Percentiles rank a stretch among this genome's conserved stretches.
phyloP scores from a whole-genome alignment of 1,140 invertebrate genomes.

The Ceratina australensis region DNA sequence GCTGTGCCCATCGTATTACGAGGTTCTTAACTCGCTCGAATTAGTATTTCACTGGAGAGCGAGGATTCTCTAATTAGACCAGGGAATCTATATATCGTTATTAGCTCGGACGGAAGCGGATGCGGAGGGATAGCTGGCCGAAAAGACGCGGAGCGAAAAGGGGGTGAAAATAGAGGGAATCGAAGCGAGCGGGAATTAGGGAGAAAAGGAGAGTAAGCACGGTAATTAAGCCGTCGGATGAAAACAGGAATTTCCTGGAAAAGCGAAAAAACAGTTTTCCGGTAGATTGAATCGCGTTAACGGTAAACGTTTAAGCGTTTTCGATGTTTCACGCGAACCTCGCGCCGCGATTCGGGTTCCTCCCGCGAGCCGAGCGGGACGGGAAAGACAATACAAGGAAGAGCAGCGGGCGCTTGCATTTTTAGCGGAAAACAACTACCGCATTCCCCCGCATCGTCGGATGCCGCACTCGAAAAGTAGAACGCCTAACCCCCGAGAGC shows the following conservation, averaged over 20 bases:
- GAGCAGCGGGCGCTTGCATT: constrained; percentile 22
- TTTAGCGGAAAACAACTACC: constrained; percentile 37
- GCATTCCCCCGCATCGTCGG: constrained; percentile 18
- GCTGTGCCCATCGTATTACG: no score
- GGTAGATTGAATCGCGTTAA: constrained; percentile 12
- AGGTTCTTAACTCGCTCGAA: no score
- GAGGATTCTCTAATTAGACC: no score
- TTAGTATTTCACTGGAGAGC: no score
- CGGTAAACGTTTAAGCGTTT: constrained; percentile 30
- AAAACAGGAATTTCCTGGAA: constrained; percentile 8
- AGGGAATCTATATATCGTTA: not conserved
- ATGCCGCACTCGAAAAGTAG: constrained; percentile 35
- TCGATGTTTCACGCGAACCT: constrained; percentile 39
- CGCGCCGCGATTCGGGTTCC: constrained; percentile 16
- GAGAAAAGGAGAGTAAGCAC: not conserved
- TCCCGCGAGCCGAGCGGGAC: not conserved
- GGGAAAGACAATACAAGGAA: constrained; percentile 23
- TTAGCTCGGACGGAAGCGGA: not conserved
- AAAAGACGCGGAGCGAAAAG: not conserved
- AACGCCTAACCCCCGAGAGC: constrained; percentile 44
- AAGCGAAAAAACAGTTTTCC: constrained; percentile 8
- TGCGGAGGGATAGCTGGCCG: no score
- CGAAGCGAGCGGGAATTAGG: not conserved
- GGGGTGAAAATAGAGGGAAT: not conserved
- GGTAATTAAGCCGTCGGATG: constrained; percentile 1